A percentile compares a stretch with the other conserved stretches of the same genome.
Conservation (phyloP, 2,113 vertebrate species). For the Illadopsis cleaveri region DNA sequence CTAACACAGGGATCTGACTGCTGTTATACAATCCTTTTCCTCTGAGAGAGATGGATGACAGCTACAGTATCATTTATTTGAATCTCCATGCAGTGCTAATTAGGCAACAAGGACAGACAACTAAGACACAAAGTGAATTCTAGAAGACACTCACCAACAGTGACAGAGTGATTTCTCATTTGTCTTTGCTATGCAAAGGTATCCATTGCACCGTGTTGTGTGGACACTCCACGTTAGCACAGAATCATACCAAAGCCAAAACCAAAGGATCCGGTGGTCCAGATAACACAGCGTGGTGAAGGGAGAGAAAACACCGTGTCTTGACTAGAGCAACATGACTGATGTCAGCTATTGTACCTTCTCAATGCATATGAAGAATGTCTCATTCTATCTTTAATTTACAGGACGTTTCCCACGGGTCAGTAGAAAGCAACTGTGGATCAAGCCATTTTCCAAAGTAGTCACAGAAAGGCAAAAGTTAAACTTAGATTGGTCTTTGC, state of each 20-base stretch:
- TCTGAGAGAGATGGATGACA: not conserved
- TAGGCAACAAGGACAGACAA: not conserved
- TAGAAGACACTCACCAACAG: not conserved
- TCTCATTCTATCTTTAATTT: not conserved
- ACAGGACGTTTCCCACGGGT: not conserved
- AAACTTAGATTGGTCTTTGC: not conserved
- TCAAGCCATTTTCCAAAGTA: not conserved
- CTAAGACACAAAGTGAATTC: not conserved
- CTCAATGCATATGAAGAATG: not conserved
- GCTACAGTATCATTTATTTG: not conserved
- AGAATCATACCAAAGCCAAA: not conserved
- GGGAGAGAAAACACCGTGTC: not conserved
- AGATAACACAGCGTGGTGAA: not conserved
- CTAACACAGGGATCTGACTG: not conserved
- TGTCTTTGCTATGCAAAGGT: not conserved
- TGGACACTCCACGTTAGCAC: not conserved
- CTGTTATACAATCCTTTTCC: not conserved
- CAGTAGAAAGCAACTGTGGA: not conserved
- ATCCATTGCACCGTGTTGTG: no score
- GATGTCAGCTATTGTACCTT: not conserved
- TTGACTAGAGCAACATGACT: not conserved
- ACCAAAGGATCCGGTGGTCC: not conserved
- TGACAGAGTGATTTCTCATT: not conserved
- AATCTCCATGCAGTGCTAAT: not conserved
- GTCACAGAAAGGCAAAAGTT: not conserved